phyloP scores from a whole-genome alignment of 2,113 vertebrate genomes.

The Setophaga kirtlandii region DNA sequence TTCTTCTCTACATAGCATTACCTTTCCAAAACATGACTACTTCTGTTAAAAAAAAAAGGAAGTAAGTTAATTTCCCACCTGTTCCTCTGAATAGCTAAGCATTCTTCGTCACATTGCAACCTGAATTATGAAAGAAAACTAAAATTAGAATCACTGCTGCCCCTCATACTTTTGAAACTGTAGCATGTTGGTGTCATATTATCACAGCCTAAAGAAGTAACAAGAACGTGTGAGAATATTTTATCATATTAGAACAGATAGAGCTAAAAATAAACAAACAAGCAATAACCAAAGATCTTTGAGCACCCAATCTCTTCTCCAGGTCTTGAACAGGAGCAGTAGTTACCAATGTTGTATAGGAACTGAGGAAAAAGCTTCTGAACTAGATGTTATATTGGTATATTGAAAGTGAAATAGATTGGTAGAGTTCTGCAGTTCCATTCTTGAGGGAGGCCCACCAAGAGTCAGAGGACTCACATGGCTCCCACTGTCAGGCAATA shows the following conservation, averaged over 20 bases:
- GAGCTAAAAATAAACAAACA: not conserved
- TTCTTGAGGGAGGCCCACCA: not conserved
- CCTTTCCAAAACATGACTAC: not conserved
- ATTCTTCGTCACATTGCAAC: conserved; percentile 94
- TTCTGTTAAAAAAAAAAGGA: not conserved
- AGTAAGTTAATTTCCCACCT: conserved; percentile 72
- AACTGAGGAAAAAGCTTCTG: not conserved
- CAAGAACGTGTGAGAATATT: not conserved
- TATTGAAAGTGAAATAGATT: not conserved
- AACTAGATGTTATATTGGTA: not conserved
- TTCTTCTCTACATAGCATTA: not conserved
- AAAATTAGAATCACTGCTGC: not conserved
- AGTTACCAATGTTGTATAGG: not conserved
- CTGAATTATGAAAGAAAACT: conserved; percentile 73
- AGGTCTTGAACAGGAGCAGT: not conserved
- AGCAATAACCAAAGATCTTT: not conserved
- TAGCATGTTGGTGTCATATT: not conserved
- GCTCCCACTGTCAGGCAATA: not conserved
- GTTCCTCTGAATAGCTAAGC: conserved; percentile 91
- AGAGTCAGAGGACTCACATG: not conserved
- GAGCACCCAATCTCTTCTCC: not conserved
- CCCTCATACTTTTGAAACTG: not conserved
- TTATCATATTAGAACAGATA: not conserved
- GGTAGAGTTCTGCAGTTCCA: not conserved
- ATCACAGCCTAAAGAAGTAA: not conserved